A percentile compares a stretch with the other conserved stretches of the same genome.
These are phyloP conservation scores for Drosophila repletoides DNA, from an alignment of 1,140 invertebrate species.

Conservation along the genomic window DNA sequence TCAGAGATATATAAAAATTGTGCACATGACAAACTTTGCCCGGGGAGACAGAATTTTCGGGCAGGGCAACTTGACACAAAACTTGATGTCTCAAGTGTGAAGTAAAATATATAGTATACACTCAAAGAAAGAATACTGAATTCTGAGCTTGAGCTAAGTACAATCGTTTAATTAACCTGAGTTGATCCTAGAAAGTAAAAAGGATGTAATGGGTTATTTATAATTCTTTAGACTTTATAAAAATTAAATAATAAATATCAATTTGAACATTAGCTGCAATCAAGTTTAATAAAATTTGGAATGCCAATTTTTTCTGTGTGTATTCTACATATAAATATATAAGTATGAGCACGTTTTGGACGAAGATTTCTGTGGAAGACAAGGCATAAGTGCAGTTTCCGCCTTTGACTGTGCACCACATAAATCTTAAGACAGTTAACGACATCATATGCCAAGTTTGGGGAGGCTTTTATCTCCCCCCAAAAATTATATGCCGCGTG, in stretches of 20 bases:
- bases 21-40: conserved; percentile 68
- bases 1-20: conserved; percentile 49
- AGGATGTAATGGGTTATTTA: no score
- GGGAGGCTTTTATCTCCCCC: conserved; percentile 36
- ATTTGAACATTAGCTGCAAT: no score
- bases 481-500: conserved; percentile 57
- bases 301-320: no score
- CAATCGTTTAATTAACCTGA: no score
- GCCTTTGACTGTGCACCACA: conserved; percentile 73
- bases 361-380: neutral
- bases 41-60: conserved; percentile 12
- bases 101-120: conserved; percentile 71
- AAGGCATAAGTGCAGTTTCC: conserved; percentile 72
- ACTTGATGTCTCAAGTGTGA: conserved; percentile 78
- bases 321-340: no score
- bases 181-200: no score
- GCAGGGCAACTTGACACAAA: conserved; percentile 54
- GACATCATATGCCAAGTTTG: conserved; percentile 70
- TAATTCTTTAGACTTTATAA: no score
- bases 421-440: conserved; percentile 80
- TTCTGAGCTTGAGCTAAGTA: no score
- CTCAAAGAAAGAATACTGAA: no score
- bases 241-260: no score
- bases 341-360: no score
- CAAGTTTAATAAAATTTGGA: no score